Base-by-base conservation (phyloP, 2,888 invertebrate genomes). In the Alcis repandata region DNA sequence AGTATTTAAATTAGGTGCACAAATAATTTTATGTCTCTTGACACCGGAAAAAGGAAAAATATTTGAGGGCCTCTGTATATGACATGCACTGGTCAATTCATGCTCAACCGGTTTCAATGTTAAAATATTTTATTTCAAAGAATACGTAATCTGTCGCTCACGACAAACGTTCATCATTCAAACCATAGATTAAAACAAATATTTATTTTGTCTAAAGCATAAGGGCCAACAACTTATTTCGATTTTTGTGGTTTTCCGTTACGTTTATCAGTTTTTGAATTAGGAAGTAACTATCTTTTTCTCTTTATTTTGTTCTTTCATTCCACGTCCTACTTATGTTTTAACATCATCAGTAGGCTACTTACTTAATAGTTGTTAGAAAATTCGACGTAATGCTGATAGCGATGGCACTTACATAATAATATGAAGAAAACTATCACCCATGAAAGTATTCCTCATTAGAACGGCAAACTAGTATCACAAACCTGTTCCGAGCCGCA, bases 401-500 rank as follows among this genome's bases (percentile, higher is more conserved):
- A 41, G 15, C 6, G 8, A 38, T 38, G 13, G 11, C 36, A 38
- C 20, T 20, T 43, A 13, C 22, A 22, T 22, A 45, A 19, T 7
- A 19, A 36, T n/a, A 8, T 36, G 38, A 11, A 15, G 20, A 13
- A 46, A 48, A 58, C 2, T 0, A 40, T 27, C 17, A 27, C 13
- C 40, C 19, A 46, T 48, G 48, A 54, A 33, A 61, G 48, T 48
- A 33, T 33, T 38, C 49, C n/a, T 27, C 27, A 27, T 27, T 59
- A 40, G 51, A 38, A 58, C 58, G 40, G 38, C 46, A 15, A 48
- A 54, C 46, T 56, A n/a, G 64, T 66, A 64, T 56, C 56, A 15
- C 62, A 59, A 77, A 77, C 78, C 69, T 61, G 79, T 77, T 78
- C 70, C 56, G 68, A 71, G 76, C 77, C 76, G 71, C 76, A 79